Evolutionary conservation across 2,113 vertebrate genomes (phyloP).

Genomic region (Nothoprocta perdicaria): DNA sequence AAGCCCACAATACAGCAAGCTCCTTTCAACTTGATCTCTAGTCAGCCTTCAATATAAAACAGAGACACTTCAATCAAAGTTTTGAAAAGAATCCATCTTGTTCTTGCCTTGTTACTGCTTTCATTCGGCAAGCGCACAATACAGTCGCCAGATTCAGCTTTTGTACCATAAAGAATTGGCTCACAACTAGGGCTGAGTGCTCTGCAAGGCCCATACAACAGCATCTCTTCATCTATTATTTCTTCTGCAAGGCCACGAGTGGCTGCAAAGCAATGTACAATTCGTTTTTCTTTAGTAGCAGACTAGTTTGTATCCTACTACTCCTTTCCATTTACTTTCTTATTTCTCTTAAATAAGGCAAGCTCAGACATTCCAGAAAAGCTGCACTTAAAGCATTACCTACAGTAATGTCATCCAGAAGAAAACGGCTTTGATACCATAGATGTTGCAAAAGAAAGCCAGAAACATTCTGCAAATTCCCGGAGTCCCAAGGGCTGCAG

Average conservation of each 20-base stretch:
- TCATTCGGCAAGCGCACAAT: background rate
- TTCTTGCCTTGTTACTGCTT: background rate
- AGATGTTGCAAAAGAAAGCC: background rate
- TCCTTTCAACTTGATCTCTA: background rate
- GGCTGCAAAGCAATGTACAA: background rate
- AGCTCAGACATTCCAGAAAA: background rate
- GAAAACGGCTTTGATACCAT: background rate
- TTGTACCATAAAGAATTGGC: background rate
- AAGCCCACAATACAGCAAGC: background rate
- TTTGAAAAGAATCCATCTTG: background rate
- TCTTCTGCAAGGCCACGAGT: background rate
- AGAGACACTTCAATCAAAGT: background rate
- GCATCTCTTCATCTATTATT: background rate
- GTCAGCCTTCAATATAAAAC: background rate
- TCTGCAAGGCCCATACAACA: background rate
- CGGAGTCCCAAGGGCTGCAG: background rate
- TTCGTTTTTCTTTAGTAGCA: background rate
- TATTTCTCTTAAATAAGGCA: background rate
- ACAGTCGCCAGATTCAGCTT: background rate
- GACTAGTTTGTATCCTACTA: background rate
- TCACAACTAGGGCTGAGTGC: background rate
- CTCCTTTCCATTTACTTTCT: background rate
- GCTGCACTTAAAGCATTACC: background rate
- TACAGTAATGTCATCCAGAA: background rate
- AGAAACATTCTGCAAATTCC: background rate